Evolutionary conservation across 2,888 invertebrate species (phyloP).

Genomic region (Pristionchus mayeri): DNA sequence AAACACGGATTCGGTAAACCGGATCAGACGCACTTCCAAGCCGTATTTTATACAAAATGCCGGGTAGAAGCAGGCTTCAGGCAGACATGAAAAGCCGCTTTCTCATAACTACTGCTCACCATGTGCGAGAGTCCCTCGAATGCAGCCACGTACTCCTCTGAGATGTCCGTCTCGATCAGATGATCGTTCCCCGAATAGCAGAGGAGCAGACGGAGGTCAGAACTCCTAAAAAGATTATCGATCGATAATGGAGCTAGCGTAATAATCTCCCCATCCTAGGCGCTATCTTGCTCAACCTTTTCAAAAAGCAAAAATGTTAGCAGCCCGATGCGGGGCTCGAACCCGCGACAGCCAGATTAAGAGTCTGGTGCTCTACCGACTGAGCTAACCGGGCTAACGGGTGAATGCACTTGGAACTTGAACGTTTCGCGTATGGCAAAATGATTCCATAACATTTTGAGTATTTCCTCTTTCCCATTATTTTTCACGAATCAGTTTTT

Average conservation of each 20-base stretch:
- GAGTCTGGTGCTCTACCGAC: constrained; percentile 59
- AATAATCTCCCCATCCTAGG: too few relatives aligned
- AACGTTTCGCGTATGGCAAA: too few relatives aligned
- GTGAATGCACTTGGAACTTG: too few relatives aligned
- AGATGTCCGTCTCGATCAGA: constrained; percentile 50
- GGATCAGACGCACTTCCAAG: too few relatives aligned
- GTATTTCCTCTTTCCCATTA: too few relatives aligned
- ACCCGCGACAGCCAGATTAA: constrained; percentile 72
- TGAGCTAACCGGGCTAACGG: constrained; percentile 47
- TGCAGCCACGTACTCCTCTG: constrained; percentile 39
- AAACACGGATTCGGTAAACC: too few relatives aligned
- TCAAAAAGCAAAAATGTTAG: constrained; percentile 7
- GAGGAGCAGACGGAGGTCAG: constrained; percentile 49
- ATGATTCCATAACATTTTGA: too few relatives aligned
- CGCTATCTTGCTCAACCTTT: too few relatives aligned
- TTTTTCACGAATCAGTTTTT: neutral
- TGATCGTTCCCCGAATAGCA: constrained; percentile 54
- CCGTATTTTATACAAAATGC: too few relatives aligned
- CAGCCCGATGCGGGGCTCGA: constrained; percentile 71
- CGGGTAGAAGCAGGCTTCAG: too few relatives aligned
- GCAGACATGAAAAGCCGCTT: too few relatives aligned
- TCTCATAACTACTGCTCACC: too few relatives aligned
- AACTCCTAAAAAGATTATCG: constrained; percentile 3
- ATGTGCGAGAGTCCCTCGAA: constrained; percentile 5
- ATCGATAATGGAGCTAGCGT: neutral